phyloP scores from a whole-genome alignment of 1,140 invertebrate genomes.

The Acromyrmex heyeri region DNA sequence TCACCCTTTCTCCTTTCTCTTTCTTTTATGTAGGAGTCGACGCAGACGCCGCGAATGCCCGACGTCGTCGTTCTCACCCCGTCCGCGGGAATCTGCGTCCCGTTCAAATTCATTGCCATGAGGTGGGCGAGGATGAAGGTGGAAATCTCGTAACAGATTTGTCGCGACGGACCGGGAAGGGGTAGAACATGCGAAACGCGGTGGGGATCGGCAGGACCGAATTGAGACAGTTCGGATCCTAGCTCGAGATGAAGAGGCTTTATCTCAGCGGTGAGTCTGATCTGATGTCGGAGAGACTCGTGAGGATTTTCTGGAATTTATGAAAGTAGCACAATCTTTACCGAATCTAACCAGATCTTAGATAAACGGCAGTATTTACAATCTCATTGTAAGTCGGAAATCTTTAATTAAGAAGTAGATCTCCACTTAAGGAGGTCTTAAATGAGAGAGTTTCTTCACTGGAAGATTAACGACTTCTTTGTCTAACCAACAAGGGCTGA shows the following conservation, averaged over 20 bases:
- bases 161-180: conserved; percentile 14
- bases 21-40: background rate
- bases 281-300: background rate
- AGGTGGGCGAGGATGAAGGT: conserved; percentile 47
- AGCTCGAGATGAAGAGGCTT: background rate
- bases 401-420: background rate
- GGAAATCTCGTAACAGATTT: conserved; percentile 60
- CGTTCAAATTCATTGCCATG: conserved; percentile 59
- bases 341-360: background rate
- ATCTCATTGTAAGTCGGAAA: background rate
- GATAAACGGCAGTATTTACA: background rate
- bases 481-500: too few relatives aligned
- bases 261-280: background rate
- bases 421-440: background rate
- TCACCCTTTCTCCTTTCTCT: background rate
- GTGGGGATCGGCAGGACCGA: conserved; percentile 35
- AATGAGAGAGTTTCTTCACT: background rate
- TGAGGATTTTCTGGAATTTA: background rate
- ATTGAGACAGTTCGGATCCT: conserved; percentile 9
- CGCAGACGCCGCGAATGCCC: background rate
- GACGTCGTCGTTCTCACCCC: conserved; percentile 30
- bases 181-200: background rate
- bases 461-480: background rate
- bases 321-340: background rate
- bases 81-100: conserved; percentile 51